A percentile compares a stretch with the other conserved stretches of the same genome.
These are phyloP conservation scores for Cephonodes hylas DNA, from an alignment of 2,888 invertebrate genomes.

Conservation along the genomic window DNA sequence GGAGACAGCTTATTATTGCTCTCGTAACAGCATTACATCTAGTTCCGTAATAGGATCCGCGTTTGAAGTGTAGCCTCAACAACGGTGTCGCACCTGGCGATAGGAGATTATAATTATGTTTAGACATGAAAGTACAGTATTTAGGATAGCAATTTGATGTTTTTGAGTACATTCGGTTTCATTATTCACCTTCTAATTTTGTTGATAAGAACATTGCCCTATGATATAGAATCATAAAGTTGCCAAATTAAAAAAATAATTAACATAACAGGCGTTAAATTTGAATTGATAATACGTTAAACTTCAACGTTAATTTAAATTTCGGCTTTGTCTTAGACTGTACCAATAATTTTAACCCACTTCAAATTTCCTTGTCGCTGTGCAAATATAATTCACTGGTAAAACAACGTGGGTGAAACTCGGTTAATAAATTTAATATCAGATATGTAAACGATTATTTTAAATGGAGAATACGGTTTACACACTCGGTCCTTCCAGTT, in stretches of 20 bases:
- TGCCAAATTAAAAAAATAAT: no score
- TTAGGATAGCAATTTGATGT: no score
- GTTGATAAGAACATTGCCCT: no score
- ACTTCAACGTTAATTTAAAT: no score
- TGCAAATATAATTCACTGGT: background rate
- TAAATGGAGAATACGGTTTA: background rate
- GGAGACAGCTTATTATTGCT: conserved; percentile 28
- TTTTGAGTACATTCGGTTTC: no score
- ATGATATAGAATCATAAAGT: no score
- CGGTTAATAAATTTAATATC: background rate
- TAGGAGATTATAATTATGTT: background rate
- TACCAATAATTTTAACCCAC: background rate
- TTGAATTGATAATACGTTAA: no score
- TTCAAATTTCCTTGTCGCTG: background rate
- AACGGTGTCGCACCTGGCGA: background rate
- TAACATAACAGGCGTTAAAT: no score
- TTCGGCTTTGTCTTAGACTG: no score
- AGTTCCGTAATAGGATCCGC: conserved; percentile 43
- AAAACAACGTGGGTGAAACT: background rate
- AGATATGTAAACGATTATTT: background rate
- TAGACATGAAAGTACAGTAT: background rate
- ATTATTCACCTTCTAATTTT: no score
- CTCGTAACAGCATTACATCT: conserved; percentile 33
- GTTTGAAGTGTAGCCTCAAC: conserved; percentile 13
- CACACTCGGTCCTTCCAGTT: background rate